Conservation (phyloP, 35 echinoderm and acorn worm species). For the Anneissia japonica region DNA sequence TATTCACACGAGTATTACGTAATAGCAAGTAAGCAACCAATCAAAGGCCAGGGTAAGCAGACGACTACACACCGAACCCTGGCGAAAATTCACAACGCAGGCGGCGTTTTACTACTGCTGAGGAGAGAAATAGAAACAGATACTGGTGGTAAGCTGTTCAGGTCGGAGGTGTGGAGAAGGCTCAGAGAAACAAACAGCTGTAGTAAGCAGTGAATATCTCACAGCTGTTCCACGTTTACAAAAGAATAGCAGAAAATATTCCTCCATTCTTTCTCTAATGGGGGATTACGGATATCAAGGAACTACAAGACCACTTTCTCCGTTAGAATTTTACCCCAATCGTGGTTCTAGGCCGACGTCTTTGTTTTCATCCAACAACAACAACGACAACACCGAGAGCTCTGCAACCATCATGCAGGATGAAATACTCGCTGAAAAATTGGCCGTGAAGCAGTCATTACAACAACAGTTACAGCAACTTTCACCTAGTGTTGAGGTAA, state of each 20-base stretch:
- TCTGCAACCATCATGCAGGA: neutral
- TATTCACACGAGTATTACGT: too few relatives aligned
- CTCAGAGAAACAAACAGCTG: neutral
- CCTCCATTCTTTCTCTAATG: neutral
- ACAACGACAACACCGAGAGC: neutral
- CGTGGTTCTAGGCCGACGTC: neutral
- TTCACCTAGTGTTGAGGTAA: neutral
- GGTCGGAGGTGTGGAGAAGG: neutral
- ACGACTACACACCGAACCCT: neutral
- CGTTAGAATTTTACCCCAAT: neutral
- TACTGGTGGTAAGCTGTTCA: neutral
- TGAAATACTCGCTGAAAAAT: neutral
- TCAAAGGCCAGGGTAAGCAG: neutral
- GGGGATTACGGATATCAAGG: neutral
- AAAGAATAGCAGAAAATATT: neutral
- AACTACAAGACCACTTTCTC: neutral
- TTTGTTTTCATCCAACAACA: neutral
- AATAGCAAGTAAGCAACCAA: neutral
- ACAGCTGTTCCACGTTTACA: neutral
- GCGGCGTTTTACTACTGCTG: neutral
- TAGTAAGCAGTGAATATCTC: neutral
- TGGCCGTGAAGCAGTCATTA: neutral
- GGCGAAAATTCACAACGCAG: neutral
- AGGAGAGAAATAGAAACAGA: neutral
- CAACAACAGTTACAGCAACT: neutral